phyloP scores from a whole-genome alignment of 2,888 invertebrate genomes.

The Hemistola chrysoprasaria region DNA sequence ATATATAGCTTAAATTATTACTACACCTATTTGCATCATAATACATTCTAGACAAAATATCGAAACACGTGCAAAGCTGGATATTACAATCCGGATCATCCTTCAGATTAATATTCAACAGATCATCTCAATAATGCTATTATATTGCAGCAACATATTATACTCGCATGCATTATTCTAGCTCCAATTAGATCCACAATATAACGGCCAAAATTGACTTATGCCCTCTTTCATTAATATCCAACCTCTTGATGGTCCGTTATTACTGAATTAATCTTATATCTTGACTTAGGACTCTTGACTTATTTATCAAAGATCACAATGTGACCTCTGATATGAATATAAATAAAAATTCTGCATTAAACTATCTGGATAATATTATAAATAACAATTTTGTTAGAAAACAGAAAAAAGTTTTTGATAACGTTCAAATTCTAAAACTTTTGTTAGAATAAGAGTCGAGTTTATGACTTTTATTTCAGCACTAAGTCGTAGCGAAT shows the following conservation, averaged over 20 bases:
- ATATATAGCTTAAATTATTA: too few species aligned
- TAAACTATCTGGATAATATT: too few species aligned
- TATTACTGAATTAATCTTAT: slow-evolving; percentile 8
- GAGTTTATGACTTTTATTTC: too few species aligned
- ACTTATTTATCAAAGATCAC: slow-evolving; percentile 10
- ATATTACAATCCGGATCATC: background rate
- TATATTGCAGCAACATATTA: slow-evolving; percentile 4
- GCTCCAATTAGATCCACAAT: slow-evolving; percentile 9
- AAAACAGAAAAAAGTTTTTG: too few species aligned
- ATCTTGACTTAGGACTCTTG: slow-evolving; percentile 8
- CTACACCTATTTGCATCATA: too few species aligned
- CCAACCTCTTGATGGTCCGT: slow-evolving; percentile 9
- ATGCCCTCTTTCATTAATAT: background rate
- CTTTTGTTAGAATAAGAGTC: too few species aligned
- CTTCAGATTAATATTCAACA: too few species aligned
- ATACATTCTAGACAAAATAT: background rate
- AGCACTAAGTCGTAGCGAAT: too few species aligned
- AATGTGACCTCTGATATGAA: slow-evolving; percentile 2
- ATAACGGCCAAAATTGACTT: slow-evolving; percentile 10
- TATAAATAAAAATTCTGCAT: too few species aligned
- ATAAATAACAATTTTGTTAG: too few species aligned
- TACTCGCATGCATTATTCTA: slow-evolving; percentile 12
- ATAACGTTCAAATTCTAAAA: too few species aligned
- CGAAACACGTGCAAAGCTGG: slow-evolving; percentile 4
- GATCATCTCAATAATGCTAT: slow-evolving; percentile 2